Evolutionary conservation across 2,888 invertebrate species (phyloP).

Genomic region (Pycnomerus fuliginosus): DNA sequence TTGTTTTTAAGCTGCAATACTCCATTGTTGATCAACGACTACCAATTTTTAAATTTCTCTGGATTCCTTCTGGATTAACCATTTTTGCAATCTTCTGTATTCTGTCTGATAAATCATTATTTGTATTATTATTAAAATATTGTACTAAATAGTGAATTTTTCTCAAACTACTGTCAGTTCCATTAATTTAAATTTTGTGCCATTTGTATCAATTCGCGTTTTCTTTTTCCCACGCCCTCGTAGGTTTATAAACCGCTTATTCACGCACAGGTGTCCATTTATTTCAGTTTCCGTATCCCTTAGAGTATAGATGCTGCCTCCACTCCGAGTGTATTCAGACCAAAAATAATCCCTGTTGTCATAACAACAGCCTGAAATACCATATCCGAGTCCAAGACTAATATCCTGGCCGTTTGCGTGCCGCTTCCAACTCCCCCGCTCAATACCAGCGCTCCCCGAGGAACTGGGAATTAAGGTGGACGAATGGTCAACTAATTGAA

Average conservation of each 20-base stretch:
- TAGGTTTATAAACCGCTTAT: constrained; percentile 32
- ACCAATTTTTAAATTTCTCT: no score
- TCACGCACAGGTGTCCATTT: constrained; percentile 36
- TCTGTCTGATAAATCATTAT: neutral
- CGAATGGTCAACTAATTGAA: constrained; percentile 49
- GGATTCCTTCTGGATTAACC: neutral
- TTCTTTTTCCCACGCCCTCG: constrained; percentile 2
- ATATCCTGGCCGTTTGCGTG: constrained; percentile 29
- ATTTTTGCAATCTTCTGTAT: neutral
- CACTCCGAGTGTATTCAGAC: constrained; percentile 24
- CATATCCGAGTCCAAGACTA: constrained; percentile 31
- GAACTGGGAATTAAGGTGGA: constrained; percentile 44
- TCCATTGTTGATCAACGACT: no score
- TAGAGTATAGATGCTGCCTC: constrained; percentile 16
- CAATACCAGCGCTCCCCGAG: constrained; percentile 19
- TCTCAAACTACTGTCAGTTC: no score
- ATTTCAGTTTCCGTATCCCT: constrained; percentile 32
- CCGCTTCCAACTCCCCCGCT: constrained; percentile 14
- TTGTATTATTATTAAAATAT: no score
- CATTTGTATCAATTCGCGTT: no score
- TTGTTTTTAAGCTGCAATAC: no score
- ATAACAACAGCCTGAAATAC: constrained; percentile 36
- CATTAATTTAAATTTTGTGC: no score
- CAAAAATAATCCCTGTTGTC: constrained; percentile 37
- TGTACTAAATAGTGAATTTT: no score